Evolutionary conservation across 2,113 vertebrate genomes (phyloP).

Genomic region (Canis aureus): DNA sequence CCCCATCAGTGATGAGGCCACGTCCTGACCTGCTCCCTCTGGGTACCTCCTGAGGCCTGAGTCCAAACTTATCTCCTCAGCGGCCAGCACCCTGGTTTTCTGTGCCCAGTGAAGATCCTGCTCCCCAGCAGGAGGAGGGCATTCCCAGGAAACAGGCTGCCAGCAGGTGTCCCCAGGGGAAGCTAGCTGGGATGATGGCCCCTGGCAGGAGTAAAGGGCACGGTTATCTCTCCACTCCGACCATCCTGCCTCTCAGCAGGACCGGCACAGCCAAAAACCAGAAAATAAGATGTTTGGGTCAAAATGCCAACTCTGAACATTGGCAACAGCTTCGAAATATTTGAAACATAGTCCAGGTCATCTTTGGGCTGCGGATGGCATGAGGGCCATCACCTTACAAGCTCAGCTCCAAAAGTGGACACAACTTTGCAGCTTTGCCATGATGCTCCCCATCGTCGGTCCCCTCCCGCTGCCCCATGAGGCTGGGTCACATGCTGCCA

Average conservation of each 20-base stretch:
- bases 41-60: neutral
- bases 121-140: neutral
- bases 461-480: neutral
- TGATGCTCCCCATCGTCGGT: accelerated
- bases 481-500: neutral
- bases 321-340: neutral
- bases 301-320: neutral
- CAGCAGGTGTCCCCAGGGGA: neutral
- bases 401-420: neutral
- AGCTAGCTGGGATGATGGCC: neutral
- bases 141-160: neutral
- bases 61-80: neutral
- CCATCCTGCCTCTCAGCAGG: accelerated
- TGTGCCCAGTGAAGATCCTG: neutral
- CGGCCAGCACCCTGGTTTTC: accelerated
- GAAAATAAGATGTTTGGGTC: neutral
- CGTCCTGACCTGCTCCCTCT: neutral
- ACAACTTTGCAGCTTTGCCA: neutral
- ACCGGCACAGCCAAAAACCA: accelerated
- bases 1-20: neutral
- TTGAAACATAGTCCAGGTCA: neutral
- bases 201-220: accelerated
- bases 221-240: neutral
- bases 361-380: neutral
- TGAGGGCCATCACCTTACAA: neutral